Evolutionary conservation across 2,888 invertebrate genomes (phyloP).

Genomic region (Pyrrhia umbra): DNA sequence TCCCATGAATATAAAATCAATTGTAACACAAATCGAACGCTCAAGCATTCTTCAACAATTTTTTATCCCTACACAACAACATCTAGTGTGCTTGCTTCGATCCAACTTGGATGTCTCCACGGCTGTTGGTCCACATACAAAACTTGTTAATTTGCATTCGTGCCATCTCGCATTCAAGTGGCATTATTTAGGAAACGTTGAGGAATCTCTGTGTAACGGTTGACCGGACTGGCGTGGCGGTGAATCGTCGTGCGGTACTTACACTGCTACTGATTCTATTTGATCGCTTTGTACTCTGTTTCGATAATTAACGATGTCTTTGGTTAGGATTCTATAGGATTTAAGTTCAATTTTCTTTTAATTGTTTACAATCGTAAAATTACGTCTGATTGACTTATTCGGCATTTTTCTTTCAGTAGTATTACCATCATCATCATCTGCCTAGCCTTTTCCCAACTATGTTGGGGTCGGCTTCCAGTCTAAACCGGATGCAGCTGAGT

Average conservation of each 20-base stretch:
- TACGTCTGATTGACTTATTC: too few species aligned
- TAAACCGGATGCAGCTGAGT: too few species aligned
- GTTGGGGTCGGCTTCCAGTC: too few species aligned
- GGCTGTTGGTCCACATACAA: slow-evolving; percentile 72
- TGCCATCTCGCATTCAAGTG: slow-evolving; percentile 75
- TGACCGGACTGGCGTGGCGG: slow-evolving; percentile 66
- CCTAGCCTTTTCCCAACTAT: too few species aligned
- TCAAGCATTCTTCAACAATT: slow-evolving; percentile 53
- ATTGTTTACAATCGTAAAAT: too few species aligned
- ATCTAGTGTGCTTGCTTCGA: slow-evolving; percentile 53
- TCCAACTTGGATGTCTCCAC: slow-evolving; percentile 45
- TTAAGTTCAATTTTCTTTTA: slow-evolving; percentile 11
- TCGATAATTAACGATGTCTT: slow-evolving; percentile 22
- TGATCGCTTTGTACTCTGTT: slow-evolving; percentile 34
- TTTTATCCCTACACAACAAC: slow-evolving; percentile 54
- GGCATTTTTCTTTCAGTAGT: too few species aligned
- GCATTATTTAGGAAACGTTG: slow-evolving; percentile 80
- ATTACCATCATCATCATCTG: too few species aligned
- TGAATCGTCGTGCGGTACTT: slow-evolving; percentile 50
- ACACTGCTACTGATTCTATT: slow-evolving; percentile 38
- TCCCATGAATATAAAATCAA: slow-evolving; percentile 45
- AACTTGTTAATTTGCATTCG: slow-evolving; percentile 82
- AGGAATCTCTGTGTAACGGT: slow-evolving; percentile 83
- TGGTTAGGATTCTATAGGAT: background rate
- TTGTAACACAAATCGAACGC: slow-evolving; percentile 36